These are phyloP conservation scores for Otolemur crassicaudatus DNA, from an alignment of 2,797 vertebrate genomes.

Conservation along the genomic window DNA sequence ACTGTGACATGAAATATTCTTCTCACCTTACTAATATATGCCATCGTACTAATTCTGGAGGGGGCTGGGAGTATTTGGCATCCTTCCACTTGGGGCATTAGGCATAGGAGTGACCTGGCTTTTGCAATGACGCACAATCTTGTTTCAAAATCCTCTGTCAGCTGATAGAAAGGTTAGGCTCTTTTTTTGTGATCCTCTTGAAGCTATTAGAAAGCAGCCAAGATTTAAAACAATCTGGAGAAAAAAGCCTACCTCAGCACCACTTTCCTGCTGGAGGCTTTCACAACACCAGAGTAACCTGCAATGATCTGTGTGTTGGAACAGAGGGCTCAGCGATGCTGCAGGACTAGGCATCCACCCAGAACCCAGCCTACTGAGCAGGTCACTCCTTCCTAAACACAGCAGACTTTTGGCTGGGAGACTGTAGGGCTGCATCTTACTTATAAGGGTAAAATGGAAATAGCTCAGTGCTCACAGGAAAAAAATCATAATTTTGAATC, in stretches of 20 bases:
- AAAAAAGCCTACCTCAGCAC: background rate
- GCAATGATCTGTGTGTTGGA: background rate
- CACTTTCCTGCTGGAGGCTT: background rate
- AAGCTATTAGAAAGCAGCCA: background rate
- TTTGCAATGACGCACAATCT: no score
- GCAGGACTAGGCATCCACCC: rapidly evolving
- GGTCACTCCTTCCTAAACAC: background rate
- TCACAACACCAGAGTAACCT: no score
- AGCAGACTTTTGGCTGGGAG: background rate
- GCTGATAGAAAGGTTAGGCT: background rate
- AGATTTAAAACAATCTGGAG: background rate
- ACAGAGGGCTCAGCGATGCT: background rate
- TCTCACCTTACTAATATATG: no score
- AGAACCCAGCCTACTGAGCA: background rate
- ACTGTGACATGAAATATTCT: background rate
- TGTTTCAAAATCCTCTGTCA: background rate
- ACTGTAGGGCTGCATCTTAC: background rate
- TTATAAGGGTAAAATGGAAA: background rate
- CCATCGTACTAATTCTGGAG: background rate
- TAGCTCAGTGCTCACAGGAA: background rate
- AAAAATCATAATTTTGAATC: background rate
- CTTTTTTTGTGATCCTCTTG: background rate
- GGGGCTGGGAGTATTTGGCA: background rate
- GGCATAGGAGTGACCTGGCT: no score
- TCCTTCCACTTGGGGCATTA: no score